Conservation (phyloP, 2,888 invertebrate genomes). For the Drosophila emarginata region DNA sequence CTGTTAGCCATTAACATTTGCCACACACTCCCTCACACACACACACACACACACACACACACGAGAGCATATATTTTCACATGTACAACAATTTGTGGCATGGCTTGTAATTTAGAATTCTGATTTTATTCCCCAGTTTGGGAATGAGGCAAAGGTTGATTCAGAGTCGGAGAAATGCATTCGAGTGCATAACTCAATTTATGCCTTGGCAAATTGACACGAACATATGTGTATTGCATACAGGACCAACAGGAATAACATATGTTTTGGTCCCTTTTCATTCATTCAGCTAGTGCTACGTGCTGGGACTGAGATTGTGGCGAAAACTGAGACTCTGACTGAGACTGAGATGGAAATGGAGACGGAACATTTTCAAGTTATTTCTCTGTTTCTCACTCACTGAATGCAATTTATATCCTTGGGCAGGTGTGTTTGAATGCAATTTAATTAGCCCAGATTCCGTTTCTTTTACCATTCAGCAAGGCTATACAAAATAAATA, state of each 20-base stretch:
- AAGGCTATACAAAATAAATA: constrained; percentile 48
- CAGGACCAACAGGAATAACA: constrained; percentile 17
- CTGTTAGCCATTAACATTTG: constrained; percentile 15
- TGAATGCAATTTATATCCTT: constrained; percentile 36
- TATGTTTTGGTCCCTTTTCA: constrained; percentile 40
- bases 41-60: constrained; percentile 26
- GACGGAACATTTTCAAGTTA: not conserved
- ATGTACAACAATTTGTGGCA: constrained; percentile 49
- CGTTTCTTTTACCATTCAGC: not conserved
- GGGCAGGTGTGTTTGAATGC: constrained; percentile 61
- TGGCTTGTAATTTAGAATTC: constrained; percentile 29
- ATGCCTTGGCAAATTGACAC: constrained; percentile 47
- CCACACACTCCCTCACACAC: constrained; percentile 16
- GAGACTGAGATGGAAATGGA: not conserved
- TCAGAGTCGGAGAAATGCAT: constrained; percentile 18
- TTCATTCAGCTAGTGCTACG: constrained; percentile 36
- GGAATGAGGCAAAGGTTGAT: not conserved
- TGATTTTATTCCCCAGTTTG: constrained; percentile 17
- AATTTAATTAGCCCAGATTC: constrained; percentile 65
- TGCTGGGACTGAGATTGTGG: constrained; percentile 14
- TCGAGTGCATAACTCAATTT: constrained; percentile 69
- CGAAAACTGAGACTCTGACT: constrained; percentile 2
- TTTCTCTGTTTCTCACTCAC: constrained; percentile 10
- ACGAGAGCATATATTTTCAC: too few relatives aligned
- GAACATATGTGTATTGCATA: constrained; percentile 56